Evolutionary conservation across 2,888 invertebrate species (phyloP).

Genomic region (Trachelus tabidus): DNA sequence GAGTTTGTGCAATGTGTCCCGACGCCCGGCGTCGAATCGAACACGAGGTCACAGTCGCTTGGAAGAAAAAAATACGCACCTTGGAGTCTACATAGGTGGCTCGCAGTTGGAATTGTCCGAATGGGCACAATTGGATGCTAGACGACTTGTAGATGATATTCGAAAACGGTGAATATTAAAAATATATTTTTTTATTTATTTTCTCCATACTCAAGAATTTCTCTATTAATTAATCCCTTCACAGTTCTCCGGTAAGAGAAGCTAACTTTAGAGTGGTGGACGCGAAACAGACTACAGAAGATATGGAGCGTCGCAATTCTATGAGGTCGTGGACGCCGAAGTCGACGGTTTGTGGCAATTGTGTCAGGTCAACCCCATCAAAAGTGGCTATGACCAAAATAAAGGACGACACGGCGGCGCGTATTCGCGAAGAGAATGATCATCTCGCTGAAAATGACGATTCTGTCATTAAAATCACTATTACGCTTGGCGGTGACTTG

Average conservation of each 20-base stretch:
- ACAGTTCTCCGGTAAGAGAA: background rate
- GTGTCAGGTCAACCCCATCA: background rate
- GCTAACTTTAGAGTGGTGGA: background rate
- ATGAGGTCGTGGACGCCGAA: background rate
- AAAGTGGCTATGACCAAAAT: background rate
- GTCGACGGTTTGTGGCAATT: background rate
- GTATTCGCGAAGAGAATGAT: conserved; percentile 17
- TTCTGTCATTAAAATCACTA: conserved; percentile 22
- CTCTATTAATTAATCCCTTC: background rate
- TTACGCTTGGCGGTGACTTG: conserved; percentile 13
- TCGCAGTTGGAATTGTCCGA: conserved; percentile 11
- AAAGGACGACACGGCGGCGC: background rate
- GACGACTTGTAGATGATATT: conserved; percentile 11
- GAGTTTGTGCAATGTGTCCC: background rate
- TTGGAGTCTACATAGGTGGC: background rate
- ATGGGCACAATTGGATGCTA: conserved; percentile 16
- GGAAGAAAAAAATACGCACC: background rate
- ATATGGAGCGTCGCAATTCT: background rate
- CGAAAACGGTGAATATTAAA: conserved; percentile 10
- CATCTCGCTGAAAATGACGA: conserved; percentile 13
- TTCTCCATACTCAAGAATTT: background rate
- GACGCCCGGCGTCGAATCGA: background rate
- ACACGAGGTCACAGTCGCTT: background rate
- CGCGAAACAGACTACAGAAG: background rate
- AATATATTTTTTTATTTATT: background rate